A percentile compares a stretch with the other conserved stretches of the same genome.
Conservation (phyloP, 1,140 invertebrate genomes). For the Phortica variegata region DNA sequence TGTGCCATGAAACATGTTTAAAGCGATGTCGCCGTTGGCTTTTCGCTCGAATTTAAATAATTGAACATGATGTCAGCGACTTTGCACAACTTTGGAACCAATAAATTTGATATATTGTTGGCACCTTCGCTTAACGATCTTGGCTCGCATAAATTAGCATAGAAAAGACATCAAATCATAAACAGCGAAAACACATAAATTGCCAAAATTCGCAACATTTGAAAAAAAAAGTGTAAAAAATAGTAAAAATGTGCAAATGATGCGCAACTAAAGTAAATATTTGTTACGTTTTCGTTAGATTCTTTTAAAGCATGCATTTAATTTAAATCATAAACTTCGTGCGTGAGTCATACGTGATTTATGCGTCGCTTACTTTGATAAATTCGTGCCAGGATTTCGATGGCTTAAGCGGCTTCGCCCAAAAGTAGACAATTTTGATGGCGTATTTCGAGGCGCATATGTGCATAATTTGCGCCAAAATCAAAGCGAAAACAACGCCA, state of each 20-base stretch:
- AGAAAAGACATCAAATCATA: slow-evolving; percentile 50
- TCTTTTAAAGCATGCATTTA: too few relatives aligned
- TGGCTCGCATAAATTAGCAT: slow-evolving; percentile 33
- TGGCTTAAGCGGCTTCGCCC: too few relatives aligned
- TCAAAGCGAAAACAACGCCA: slow-evolving; percentile 25
- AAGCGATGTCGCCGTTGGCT: slow-evolving; percentile 19
- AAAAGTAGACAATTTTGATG: too few relatives aligned
- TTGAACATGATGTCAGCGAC: too few relatives aligned
- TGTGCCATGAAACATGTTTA: slow-evolving; percentile 20
- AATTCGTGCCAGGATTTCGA: slow-evolving; percentile 40
- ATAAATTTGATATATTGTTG: too few relatives aligned
- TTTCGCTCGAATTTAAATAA: slow-evolving; percentile 5
- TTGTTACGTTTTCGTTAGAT: too few relatives aligned
- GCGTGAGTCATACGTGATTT: slow-evolving; percentile 37
- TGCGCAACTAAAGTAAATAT: slow-evolving; percentile 27
- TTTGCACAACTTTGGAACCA: neutral
- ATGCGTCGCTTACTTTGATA: slow-evolving; percentile 42
- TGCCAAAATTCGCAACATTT: slow-evolving; percentile 34
- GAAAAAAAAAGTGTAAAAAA: slow-evolving; percentile 30
- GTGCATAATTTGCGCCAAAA: slow-evolving; percentile 36
- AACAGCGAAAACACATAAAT: slow-evolving; percentile 40
- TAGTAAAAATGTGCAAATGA: slow-evolving; percentile 56
- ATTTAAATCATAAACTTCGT: slow-evolving; percentile 20
- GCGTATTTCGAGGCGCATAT: slow-evolving; percentile 43
- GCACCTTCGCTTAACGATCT: slow-evolving; percentile 35